Evolutionary conservation across 2,888 invertebrate genomes (phyloP), one percentile per base, ranked within the genome.

Genomic region (Acrobasis suavella): DNA sequence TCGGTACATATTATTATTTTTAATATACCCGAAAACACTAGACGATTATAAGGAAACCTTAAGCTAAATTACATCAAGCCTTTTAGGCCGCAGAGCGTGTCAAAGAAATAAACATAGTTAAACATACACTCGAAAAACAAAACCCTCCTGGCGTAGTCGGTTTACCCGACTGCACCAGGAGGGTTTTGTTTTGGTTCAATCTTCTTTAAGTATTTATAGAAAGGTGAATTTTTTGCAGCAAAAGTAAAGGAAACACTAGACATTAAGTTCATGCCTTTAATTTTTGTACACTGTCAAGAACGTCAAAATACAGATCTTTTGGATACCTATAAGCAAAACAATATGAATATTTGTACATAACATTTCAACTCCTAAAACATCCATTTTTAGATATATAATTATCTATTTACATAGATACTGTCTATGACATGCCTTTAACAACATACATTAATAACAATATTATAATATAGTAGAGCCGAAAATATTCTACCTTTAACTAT

Each of bases 371-470:
- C 56, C 62, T 66, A 56, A 39, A 65, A 67, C 62, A 65, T 62
- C 56, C 64, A 70, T 74, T 73, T 73, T 70, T 71, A 75, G 71
- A 69, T 66, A 71, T 68, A 74, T 76, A 76, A 55, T 32, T 8
- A 32, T 76, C 82, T 88, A 87, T 89, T 82, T 86, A 89, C 88
- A 88, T 79, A 83, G 76, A 81, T 81, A 78, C 76, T 78, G 77
- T 82, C 85, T 87, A 87, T 80, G 80, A 84, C 85, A 86, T 87
- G 82, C 81, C 80, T 77, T 76, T 80, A 87, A 87, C 87, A 85
- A 84, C 81, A 82, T 83, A 78, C 73, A 72, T 72, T 77, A 81
- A 82, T 80, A 87, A 85, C 79, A 83, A 80, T 81, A 80, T 74
- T 75, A 67, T 69, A 79, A 67, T 69, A 79, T 70, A 62, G 73